phyloP scores from a whole-genome alignment of 2,797 vertebrate genomes.

The Eulemur rubriventer region DNA sequence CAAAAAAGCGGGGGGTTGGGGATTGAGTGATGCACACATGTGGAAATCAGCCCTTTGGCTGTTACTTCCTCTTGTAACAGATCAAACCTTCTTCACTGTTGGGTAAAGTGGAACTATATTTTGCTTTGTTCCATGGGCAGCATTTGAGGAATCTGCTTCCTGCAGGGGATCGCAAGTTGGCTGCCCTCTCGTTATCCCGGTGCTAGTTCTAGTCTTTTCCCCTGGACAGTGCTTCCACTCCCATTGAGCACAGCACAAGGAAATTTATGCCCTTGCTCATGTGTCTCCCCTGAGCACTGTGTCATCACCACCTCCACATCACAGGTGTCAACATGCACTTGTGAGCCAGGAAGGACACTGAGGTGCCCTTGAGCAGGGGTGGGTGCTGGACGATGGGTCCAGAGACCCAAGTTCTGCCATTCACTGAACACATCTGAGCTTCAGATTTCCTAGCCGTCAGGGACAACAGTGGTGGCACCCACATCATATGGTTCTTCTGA shows the following conservation, averaged over 20 bases:
- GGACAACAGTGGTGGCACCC: not conserved
- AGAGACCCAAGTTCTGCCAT: not conserved
- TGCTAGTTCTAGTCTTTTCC: not conserved
- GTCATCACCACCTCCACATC: not conserved
- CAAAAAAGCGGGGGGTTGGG: not conserved
- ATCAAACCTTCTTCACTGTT: not conserved
- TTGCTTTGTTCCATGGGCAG: not conserved
- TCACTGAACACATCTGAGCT: not conserved
- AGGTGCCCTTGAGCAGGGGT: not conserved
- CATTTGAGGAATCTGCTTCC: not conserved
- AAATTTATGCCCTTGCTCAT: not conserved
- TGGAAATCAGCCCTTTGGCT: not conserved
- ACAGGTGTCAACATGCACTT: not conserved
- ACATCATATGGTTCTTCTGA: not conserved
- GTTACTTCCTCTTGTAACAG: not conserved
- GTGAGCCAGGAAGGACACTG: not conserved
- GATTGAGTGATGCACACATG: not conserved
- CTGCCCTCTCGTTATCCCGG: not conserved
- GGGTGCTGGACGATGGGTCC: not conserved
- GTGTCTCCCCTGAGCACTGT: not conserved
- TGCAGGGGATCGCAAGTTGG: not conserved
- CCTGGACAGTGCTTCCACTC: not conserved
- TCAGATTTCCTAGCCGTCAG: not conserved
- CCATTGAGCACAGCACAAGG: not conserved
- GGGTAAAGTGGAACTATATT: constrained; percentile 8